A percentile compares a stretch with the other conserved stretches of the same genome.
These are phyloP conservation scores for Nerophis lumbriciformis DNA, from an alignment of 2,113 vertebrate genomes.

Conservation along the genomic window DNA sequence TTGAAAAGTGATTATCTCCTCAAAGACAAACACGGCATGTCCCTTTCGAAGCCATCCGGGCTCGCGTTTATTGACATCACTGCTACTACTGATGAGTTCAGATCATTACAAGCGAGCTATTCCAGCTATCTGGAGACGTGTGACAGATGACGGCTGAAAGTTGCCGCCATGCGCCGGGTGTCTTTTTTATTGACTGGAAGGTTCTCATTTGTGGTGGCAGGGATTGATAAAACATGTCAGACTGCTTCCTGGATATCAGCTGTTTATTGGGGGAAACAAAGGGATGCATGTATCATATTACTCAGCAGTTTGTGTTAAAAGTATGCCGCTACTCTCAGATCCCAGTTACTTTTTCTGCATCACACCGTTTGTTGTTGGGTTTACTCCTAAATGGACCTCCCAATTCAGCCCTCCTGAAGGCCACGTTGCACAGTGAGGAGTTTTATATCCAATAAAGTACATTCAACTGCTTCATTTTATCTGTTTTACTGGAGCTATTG, in stretches of 20 bases:
- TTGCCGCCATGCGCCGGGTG: constrained; percentile 19
- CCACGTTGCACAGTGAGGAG: constrained; percentile 2
- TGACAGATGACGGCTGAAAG: constrained; percentile 42
- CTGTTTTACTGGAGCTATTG: neutral
- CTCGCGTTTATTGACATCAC: constrained; percentile 35
- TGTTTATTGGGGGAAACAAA: constrained; percentile 9
- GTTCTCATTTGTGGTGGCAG: constrained; percentile 34
- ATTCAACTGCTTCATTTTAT: constrained; percentile 13
- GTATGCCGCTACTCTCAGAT: no score
- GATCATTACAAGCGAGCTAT: constrained; percentile 35
- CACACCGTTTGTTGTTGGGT: neutral
- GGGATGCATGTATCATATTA: constrained; percentile 1
- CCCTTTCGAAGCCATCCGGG: constrained; percentile 25
- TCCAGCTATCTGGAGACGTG: constrained; percentile 29
- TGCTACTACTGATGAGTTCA: constrained; percentile 23
- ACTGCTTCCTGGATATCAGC: constrained; percentile 12
- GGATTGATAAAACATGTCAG: constrained; percentile 33
- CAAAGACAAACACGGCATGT: constrained; percentile 16
- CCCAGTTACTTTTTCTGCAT: neutral
- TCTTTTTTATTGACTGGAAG: constrained; percentile 40
- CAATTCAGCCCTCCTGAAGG: neutral
- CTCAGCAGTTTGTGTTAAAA: neutral
- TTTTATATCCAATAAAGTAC: neutral
- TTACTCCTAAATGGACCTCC: neutral
- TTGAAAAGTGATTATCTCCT: constrained; percentile 36